Conservation (phyloP, 2,113 vertebrate genomes). For the Aspiorhynchus laticeps region DNA sequence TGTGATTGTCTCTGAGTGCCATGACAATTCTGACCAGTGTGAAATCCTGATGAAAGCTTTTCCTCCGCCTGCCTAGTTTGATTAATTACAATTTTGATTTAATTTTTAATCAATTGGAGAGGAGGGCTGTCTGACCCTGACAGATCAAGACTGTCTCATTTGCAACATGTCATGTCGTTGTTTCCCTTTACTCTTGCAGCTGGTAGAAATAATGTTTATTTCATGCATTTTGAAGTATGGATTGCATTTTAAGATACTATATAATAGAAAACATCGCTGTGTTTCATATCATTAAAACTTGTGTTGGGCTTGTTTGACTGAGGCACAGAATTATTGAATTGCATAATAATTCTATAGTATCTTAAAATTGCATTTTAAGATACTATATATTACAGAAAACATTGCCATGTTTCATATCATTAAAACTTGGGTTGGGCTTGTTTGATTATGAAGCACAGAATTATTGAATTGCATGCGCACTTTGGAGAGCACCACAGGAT, state of each 20-base stretch:
- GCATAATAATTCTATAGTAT: background rate
- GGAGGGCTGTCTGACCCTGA: constrained; percentile 30
- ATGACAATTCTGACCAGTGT: constrained; percentile 12
- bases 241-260: background rate
- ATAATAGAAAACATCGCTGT: background rate
- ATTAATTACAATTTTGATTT: constrained; percentile 40
- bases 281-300: background rate
- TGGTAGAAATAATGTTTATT: background rate
- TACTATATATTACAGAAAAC: background rate
- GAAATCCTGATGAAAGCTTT: constrained; percentile 31
- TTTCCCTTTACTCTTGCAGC: background rate
- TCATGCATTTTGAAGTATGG: background rate
- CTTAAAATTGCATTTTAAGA: background rate
- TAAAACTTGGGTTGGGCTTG: background rate
- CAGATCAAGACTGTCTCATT: background rate
- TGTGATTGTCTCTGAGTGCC: constrained; percentile 45
- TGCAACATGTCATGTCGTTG: background rate
- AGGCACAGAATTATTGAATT: constrained; percentile 29
- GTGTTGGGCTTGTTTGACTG: background rate
- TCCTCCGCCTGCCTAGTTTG: background rate
- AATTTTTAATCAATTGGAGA: constrained; percentile 39
- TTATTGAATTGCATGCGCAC: constrained; percentile 24
- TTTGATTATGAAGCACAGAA: background rate
- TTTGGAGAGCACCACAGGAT: background rate
- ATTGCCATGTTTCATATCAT: background rate